These are phyloP conservation scores for cattle (Bos taurus) DNA, from an alignment of 2,113 vertebrate genomes.

Conservation along the genomic window ARS-UCD2.0 NC_037335.1:80785001-80785500, in stretches of 20 bases:
- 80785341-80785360: conserved; percentile 70
- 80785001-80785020: not conserved
- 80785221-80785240: conserved; percentile 56
- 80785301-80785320: conserved; percentile 68
- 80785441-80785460: conserved; percentile 29
- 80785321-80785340: conserved; percentile 68
- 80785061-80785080: not conserved
- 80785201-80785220: conserved; percentile 50
- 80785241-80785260: conserved; percentile 31
- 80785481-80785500: conserved; percentile 46
- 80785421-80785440: conserved; percentile 65
- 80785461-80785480: conserved; percentile 66
- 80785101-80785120: not conserved
- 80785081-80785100: not conserved
- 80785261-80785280: conserved; percentile 50
- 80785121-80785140: not conserved
- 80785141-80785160: not conserved
- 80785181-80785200: conserved; percentile 50
- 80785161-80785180: not conserved
- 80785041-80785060: not conserved
- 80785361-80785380: conserved; percentile 65
- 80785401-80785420: conserved; percentile 54
- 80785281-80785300: conserved; percentile 52
- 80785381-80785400: conserved; percentile 55
- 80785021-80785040: not conserved